These are phyloP conservation scores for Chironomus tepperi DNA, from an alignment of 1,140 invertebrate species.

Conservation along the genomic window DNA sequence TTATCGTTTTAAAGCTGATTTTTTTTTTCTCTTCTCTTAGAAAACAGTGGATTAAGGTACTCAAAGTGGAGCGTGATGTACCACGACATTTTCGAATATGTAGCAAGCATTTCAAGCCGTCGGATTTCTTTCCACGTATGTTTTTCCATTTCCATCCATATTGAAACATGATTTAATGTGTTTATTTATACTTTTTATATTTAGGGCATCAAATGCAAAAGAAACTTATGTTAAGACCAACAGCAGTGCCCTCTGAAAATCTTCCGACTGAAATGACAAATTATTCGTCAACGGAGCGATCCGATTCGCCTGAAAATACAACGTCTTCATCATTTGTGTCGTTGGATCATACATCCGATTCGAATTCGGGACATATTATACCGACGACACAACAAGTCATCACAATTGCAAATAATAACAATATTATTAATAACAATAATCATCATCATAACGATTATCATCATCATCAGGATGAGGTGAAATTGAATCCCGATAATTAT, in stretches of 20 bases:
- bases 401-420: neutral
- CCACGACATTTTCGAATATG: neutral
- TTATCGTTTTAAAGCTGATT: neutral
- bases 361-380: neutral
- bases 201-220: conserved; percentile 17
- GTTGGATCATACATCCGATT: neutral
- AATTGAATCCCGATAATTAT: neutral
- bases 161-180: neutral
- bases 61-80: neutral
- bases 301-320: conserved; percentile 1
- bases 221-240: neutral
- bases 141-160: neutral
- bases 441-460: neutral
- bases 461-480: conserved; percentile 2
- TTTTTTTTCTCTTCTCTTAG: neutral
- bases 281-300: neutral
- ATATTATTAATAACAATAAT: neutral
- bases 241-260: conserved; percentile 1
- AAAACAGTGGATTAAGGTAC: neutral
- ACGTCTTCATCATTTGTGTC: neutral
- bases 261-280: neutral
- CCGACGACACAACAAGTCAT: neutral
- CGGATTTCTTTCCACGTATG: conserved; percentile 18
- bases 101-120: neutral
- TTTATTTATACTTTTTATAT: neutral